Evolutionary conservation across 2,113 vertebrate genomes (phyloP), one percentile per base, ranked within the genome.

Genomic region (Podilymbus podiceps): DNA sequence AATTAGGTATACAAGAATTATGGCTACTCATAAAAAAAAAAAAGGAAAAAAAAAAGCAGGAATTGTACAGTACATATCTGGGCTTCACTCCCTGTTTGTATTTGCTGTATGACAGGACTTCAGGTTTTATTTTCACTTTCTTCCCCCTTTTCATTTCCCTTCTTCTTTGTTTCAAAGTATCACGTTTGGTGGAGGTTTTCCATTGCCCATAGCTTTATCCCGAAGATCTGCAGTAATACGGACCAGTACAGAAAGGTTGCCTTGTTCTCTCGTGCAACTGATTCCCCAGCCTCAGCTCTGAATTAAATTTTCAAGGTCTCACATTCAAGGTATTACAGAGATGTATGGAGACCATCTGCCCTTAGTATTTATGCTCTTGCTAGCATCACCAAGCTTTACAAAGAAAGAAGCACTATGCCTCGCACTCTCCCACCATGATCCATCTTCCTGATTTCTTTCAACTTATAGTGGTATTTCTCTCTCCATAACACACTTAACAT

Each of bases 141-240:
- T 13, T 52, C 52, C 11, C 7, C 11, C 17, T 59, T 25, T 55
- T 25, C 13, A 28, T 22, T 56, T 50, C 47, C 42, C 18, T 60
- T 46, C 4, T 8, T 20, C 2, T 1, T 27, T 40, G 35, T 46
- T 35, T 47, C 53, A 2, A 42, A 58, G 55, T 2, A 8, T 7
- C 16, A 15, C 40, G 5, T 16, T 35, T 40, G 6, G n/a, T 33
- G 47, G 31, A 74, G 27, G 68, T 3, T 46, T 56, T 6, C 87
- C 17, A 28, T 4, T n/a, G 77, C 59, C 19, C 2, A 0, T 3
- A 6, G 6, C n/a, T 58, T 23, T 42, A 31, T 5, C 15, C 73
- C 40, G 56, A 18, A 72, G 35, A 11, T 2, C 24, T 53, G 46
- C n/a, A 55, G 64, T 42, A 60, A 9, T 9, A 38, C 63, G 33